These are phyloP conservation scores for Xylota sylvarum DNA, from an alignment of 2,888 invertebrate species.

Conservation along the genomic window DNA sequence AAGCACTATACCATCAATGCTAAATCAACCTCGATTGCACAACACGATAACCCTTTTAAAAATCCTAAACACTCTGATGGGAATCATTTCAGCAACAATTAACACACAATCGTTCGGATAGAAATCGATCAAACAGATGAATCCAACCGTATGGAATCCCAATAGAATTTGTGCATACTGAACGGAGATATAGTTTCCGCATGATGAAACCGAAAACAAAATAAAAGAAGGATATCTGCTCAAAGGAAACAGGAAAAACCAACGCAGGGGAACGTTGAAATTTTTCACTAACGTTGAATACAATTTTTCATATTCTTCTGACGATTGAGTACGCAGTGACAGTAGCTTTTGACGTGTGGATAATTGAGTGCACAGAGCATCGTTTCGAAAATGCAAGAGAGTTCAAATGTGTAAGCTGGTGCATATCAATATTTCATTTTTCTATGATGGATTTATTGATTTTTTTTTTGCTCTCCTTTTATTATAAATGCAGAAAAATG, in stretches of 20 bases:
- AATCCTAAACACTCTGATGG: not conserved
- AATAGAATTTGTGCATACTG: not conserved
- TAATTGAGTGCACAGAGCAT: constrained; percentile 12
- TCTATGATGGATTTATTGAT: not conserved
- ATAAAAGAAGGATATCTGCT: not conserved
- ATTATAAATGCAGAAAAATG: not conserved
- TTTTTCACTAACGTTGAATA: not conserved
- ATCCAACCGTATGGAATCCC: not conserved
- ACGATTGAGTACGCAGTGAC: not conserved
- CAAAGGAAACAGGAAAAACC: not conserved
- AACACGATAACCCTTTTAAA: not conserved
- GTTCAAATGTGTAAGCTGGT: constrained; percentile 1
- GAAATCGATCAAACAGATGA: not conserved
- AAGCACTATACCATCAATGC: no score
- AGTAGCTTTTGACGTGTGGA: not conserved
- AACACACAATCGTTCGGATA: not conserved
- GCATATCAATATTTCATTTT: not conserved
- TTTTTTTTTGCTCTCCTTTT: not conserved
- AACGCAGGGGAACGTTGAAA: not conserved
- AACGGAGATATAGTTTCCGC: not conserved
- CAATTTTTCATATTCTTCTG: constrained; percentile 5
- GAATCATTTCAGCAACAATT: not conserved
- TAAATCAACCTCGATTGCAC: no score
- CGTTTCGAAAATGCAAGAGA: not conserved
- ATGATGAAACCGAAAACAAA: not conserved